Conservation (phyloP, 1,140 invertebrate genomes). For the Drosophila chauvacae region DNA sequence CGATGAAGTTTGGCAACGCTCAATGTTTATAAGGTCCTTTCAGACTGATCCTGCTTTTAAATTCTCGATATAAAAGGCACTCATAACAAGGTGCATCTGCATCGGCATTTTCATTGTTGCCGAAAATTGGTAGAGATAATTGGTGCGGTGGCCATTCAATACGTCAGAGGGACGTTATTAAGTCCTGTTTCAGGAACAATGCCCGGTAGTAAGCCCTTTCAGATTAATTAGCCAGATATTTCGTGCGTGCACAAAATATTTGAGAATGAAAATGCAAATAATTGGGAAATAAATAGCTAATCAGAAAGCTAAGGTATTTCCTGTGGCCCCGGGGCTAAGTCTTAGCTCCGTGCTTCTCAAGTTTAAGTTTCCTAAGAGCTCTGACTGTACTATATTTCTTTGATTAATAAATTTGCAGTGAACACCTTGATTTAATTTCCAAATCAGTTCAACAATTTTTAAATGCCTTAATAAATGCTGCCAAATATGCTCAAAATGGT, state of each 20-base stretch:
- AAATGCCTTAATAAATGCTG: neutral
- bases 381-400: neutral
- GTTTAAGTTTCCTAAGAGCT: neutral
- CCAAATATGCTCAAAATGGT: neutral
- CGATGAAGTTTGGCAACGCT: constrained; percentile 23
- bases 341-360: neutral
- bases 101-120: constrained; percentile 1
- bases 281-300: constrained; percentile 2
- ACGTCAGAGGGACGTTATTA: constrained; percentile 10
- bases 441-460: neutral
- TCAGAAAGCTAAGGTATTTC: neutral
- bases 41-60: constrained; percentile 5
- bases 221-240: constrained; percentile 19
- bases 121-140: constrained; percentile 20
- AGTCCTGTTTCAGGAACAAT: constrained; percentile 8
- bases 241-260: neutral
- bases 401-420: neutral
- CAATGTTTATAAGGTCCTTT: constrained; percentile 23
- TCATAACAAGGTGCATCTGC: constrained; percentile 1
- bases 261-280: constrained; percentile 4
- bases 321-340: no score
- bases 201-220: neutral
- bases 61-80: constrained; percentile 8
- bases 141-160: constrained; percentile 9
- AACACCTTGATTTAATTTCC: neutral